Evolutionary conservation across 2,888 invertebrate species (phyloP), one percentile per base, ranked within the genome.

Genomic region (Cryptosula pallasiana): DNA sequence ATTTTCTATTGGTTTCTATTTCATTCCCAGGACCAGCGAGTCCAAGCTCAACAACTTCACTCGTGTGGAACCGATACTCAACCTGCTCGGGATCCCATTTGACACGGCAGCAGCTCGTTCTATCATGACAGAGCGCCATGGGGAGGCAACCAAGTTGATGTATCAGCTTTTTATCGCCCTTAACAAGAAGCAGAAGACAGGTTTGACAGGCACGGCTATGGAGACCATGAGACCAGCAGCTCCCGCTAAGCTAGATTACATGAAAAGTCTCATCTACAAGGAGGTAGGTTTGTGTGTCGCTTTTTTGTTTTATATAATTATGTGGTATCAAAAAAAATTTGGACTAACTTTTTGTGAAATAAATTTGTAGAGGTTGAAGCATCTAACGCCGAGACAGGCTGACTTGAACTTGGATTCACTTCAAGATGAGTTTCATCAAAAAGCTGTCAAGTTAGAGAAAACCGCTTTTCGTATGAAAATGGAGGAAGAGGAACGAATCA

Each of bases 11-110:
- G n/a, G n/a, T n/a, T n/a, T n/a, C n/a, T n/a, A n/a, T n/a, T n/a
- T n/a, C n/a, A n/a, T n/a, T n/a, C n/a, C n/a, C n/a, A 85, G 85
- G 72, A 81, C 82, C 20, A 77, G 82, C 34, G 82, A 83, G 72
- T 80, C 83, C 25, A 83, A 83, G 76, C 81, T 85, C 74, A 84
- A 84, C 76, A 85, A 85, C 74, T 85, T 85, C 74, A 84, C 81
- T 13, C 76, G 82, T 34, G 73, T 85, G 73, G 84, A 84, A 74
- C 84, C 84, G 25, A 78, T 79, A 13, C 75, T 85, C 27, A 81
- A 83, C 75, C 75, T 83, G 55, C 77, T 85, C 74, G 82, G 79
- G 20, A 81, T 85, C 35, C 82, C 81, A n/a, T 85, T 84, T 78
- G 83, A 85, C 74, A 83, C 83, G 16, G 82, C 81, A 74, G 73